A percentile compares a stretch with the other conserved stretches of the same genome.
phyloP scores from a whole-genome alignment of 2,113 vertebrate genomes.

The Leucopternis melanops region DNA sequence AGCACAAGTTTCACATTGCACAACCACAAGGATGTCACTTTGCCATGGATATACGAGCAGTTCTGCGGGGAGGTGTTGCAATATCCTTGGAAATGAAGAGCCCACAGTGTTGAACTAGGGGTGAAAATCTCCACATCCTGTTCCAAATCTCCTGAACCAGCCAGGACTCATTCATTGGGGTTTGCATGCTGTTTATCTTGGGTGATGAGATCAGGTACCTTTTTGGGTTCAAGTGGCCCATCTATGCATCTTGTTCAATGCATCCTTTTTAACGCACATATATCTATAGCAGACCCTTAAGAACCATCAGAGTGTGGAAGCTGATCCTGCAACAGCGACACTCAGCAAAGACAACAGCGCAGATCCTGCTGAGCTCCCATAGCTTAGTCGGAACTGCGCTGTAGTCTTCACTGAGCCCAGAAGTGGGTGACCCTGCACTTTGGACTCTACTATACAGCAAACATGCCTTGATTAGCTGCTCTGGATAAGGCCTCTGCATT shows the following conservation, averaged over 20 bases:
- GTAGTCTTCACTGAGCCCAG: not conserved
- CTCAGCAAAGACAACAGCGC: rapidly evolving
- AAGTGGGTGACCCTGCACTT: not conserved
- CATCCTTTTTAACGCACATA: not conserved
- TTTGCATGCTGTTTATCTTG: constrained; percentile 51
- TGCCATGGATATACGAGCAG: not conserved
- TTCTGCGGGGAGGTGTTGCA: not conserved
- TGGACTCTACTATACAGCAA: not conserved
- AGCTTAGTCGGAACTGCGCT: rapidly evolving
- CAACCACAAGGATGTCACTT: not conserved
- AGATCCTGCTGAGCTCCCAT: not conserved
- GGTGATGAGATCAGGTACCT: constrained; percentile 42
- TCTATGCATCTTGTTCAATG: not conserved
- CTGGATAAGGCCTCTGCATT: constrained; percentile 24
- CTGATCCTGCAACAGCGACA: not conserved
- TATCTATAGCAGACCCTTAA: not conserved
- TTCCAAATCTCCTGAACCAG: not conserved
- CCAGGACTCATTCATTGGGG: not conserved
- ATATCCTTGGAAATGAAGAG: not conserved
- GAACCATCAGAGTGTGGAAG: not conserved
- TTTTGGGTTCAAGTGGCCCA: not conserved
- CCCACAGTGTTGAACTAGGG: not conserved
- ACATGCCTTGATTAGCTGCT: constrained; percentile 32
- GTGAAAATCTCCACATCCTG: constrained; percentile 33
- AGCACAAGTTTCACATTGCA: not conserved